Percentiles rank a stretch among this genome's conserved stretches.
phyloP scores from a whole-genome alignment of 2,113 vertebrate genomes.

The Psittacara wagleri region DNA sequence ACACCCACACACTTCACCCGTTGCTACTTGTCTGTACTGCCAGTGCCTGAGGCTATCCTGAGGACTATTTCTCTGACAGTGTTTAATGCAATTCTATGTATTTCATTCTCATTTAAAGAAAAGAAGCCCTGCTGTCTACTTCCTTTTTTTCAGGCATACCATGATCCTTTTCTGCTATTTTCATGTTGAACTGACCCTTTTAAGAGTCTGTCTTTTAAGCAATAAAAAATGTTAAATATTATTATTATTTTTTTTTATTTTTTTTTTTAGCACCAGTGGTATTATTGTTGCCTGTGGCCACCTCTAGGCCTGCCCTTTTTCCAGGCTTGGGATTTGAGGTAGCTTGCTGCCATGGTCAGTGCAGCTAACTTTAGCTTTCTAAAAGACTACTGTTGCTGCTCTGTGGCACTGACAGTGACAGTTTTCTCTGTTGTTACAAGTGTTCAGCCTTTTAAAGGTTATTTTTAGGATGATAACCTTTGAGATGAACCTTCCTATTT shows the following conservation, averaged over 20 bases:
- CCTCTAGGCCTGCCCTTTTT: background rate
- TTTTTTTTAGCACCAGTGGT: background rate
- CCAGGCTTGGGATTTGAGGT: background rate
- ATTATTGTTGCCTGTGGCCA: background rate
- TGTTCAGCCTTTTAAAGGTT: background rate
- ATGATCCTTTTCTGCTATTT: background rate
- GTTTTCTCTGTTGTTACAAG: background rate
- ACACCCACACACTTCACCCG: background rate
- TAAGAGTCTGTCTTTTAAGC: background rate
- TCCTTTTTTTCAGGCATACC: background rate
- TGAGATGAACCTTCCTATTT: background rate
- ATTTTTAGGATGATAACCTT: constrained; percentile 28
- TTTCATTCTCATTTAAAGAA: background rate
- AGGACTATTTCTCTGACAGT: background rate
- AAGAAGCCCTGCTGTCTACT: background rate
- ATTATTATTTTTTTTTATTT: background rate
- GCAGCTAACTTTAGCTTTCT: background rate
- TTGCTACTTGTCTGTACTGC: background rate
- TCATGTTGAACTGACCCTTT: background rate
- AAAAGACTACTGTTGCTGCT: background rate
- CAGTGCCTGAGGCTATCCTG: background rate
- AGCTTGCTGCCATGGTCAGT: background rate
- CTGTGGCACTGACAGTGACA: background rate
- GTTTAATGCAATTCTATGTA: background rate
- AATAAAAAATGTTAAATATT: background rate